phyloP scores from a whole-genome alignment of 2,113 vertebrate genomes.

The Sitta europaea region DNA sequence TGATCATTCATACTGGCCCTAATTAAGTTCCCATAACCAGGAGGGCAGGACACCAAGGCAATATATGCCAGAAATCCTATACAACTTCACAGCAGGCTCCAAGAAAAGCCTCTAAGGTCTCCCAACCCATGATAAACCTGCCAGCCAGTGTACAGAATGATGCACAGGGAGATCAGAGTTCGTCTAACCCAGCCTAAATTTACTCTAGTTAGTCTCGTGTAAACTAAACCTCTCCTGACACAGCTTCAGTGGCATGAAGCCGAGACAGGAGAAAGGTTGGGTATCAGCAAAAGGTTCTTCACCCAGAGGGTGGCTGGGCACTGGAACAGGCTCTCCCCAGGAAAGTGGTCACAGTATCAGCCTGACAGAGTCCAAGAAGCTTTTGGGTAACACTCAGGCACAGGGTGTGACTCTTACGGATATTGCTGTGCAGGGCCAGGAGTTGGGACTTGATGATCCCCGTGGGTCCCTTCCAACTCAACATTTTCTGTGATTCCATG shows the following conservation, averaged over 20 bases:
- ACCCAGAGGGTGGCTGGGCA: too few relatives aligned
- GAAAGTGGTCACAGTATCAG: not conserved
- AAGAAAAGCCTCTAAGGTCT: not conserved
- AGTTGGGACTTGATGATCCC: not conserved
- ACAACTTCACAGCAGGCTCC: not conserved
- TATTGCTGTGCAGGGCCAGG: not conserved
- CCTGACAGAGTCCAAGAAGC: not conserved
- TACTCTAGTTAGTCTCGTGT: not conserved
- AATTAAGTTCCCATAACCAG: not conserved
- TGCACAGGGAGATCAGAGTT: not conserved
- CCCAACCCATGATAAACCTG: not conserved
- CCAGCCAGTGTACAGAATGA: not conserved
- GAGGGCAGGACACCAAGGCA: not conserved
- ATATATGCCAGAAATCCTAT: not conserved
- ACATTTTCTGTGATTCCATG: too few relatives aligned
- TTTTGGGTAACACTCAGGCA: rapidly evolving
- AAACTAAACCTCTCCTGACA: not conserved
- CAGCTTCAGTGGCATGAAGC: not conserved
- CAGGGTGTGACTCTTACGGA: not conserved
- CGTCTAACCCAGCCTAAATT: not conserved
- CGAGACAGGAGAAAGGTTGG: not conserved
- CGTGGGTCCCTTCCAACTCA: not conserved
- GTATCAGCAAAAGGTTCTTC: not conserved
- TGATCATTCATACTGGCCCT: not conserved
- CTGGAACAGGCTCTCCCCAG: too few relatives aligned